A percentile compares a stretch with the other conserved stretches of the same genome.
These are phyloP conservation scores for Lutraria lutraria DNA, from an alignment of 2,888 invertebrate species.

Conservation along the genomic window DNA sequence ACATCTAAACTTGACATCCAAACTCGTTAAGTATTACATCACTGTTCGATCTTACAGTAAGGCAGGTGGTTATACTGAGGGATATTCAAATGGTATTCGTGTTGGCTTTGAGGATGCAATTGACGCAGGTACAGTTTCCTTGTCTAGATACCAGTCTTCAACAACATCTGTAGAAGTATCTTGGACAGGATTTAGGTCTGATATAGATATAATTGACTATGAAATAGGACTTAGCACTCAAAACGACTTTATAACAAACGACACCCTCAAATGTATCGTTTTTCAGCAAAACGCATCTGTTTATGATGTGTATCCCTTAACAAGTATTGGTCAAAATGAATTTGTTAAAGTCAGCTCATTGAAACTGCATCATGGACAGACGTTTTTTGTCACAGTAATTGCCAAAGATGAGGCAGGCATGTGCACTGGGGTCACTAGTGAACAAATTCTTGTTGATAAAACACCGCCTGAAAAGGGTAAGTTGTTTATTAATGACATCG, in stretches of 20 bases:
- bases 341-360: slow-evolving; percentile 57
- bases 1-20: slow-evolving; percentile 73
- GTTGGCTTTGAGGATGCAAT: slow-evolving; percentile 73
- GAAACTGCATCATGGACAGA: slow-evolving; percentile 56
- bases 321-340: slow-evolving; percentile 64
- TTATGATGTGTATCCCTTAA: slow-evolving; percentile 55
- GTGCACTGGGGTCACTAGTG: slow-evolving; percentile 62
- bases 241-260: slow-evolving; percentile 49
- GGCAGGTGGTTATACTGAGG: slow-evolving; percentile 77
- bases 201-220: slow-evolving; percentile 70
- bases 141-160: slow-evolving; percentile 56
- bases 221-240: slow-evolving; percentile 66
- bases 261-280: slow-evolving; percentile 52
- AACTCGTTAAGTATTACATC: slow-evolving; percentile 75
- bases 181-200: slow-evolving; percentile 72
- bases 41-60: slow-evolving; percentile 78
- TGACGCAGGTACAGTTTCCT: slow-evolving; percentile 61
- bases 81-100: slow-evolving; percentile 76
- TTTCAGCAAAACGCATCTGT: slow-evolving; percentile 45
- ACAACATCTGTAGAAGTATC: slow-evolving; percentile 63
- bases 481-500: slow-evolving; percentile 53
- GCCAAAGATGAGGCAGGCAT: slow-evolving; percentile 71
- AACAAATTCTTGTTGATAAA: slow-evolving; percentile 66
- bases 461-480: slow-evolving; percentile 67
- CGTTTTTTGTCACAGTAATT: slow-evolving; percentile 69